Percentiles rank a stretch among this genome's conserved stretches.
Conservation (phyloP, 2,888 invertebrate genomes). For the Sphinx pinastri region DNA sequence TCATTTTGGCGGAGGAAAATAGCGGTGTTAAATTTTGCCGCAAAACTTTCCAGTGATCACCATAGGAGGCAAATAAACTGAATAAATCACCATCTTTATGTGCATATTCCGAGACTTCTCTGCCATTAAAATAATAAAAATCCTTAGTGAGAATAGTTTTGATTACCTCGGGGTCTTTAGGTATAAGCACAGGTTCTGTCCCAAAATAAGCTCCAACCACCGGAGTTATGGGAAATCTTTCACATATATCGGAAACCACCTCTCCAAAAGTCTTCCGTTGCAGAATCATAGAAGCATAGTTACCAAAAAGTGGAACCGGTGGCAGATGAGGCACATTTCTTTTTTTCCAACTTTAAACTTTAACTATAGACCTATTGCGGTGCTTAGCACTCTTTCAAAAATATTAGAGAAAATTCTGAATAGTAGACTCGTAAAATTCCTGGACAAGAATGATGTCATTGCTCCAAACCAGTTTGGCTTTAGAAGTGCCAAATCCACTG, state of each 20-base stretch:
- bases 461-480: too few relatives aligned
- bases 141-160: conserved; percentile 40
- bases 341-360: conserved; percentile 38
- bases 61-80: conserved; percentile 28
- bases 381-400: too few relatives aligned
- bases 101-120: conserved; percentile 36
- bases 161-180: conserved; percentile 39
- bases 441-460: too few relatives aligned
- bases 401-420: too few relatives aligned
- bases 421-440: too few relatives aligned
- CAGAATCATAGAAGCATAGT: conserved; percentile 35
- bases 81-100: conserved; percentile 26
- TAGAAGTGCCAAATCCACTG: too few relatives aligned
- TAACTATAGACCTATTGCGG: too few relatives aligned
- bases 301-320: conserved; percentile 35
- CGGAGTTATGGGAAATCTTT: conserved; percentile 37
- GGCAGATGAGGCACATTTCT: conserved; percentile 35
- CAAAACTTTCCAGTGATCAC: conserved; percentile 39
- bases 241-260: conserved; percentile 34
- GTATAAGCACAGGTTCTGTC: conserved; percentile 40
- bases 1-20: conserved; percentile 38
- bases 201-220: conserved; percentile 41
- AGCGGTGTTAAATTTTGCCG: conserved; percentile 42
- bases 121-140: conserved; percentile 41
- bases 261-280: conserved; percentile 33